phyloP scores from a whole-genome alignment of 2,113 vertebrate genomes.

The Phoenicopterus ruber region DNA sequence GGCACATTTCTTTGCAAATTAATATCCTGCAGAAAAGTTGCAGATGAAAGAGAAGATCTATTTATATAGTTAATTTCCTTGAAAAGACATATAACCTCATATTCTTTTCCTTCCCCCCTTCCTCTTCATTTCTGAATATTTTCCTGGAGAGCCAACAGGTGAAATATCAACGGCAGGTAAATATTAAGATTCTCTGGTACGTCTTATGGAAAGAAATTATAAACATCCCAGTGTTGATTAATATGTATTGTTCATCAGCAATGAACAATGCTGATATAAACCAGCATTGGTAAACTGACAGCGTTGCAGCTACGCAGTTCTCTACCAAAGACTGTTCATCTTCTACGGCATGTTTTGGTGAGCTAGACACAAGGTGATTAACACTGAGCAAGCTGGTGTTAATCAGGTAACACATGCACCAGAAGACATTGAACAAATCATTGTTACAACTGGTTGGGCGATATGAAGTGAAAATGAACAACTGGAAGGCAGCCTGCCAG shows the following conservation, averaged over 20 bases:
- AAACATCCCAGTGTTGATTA: background rate
- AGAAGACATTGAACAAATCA: background rate
- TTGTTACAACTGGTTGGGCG: background rate
- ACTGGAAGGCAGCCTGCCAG: background rate
- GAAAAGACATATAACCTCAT: background rate
- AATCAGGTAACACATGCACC: background rate
- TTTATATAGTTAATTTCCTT: background rate
- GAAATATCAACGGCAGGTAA: slow-evolving; percentile 63
- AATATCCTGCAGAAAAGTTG: background rate
- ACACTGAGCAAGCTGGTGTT: background rate
- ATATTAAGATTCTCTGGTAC: background rate
- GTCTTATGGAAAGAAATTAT: background rate
- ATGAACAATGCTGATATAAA: background rate
- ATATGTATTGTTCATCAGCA: background rate
- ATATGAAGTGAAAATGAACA: background rate
- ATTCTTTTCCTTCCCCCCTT: background rate
- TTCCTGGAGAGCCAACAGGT: slow-evolving; percentile 38
- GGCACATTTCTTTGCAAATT: background rate
- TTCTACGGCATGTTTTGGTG: background rate
- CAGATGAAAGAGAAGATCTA: background rate
- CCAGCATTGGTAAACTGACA: background rate
- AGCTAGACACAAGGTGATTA: background rate
- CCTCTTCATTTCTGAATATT: background rate
- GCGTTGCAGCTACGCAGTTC: accelerated
- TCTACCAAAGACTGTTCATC: background rate